phyloP scores from a whole-genome alignment of 2,113 vertebrate species.

The Ptychochromis oligacanthus region DNA sequence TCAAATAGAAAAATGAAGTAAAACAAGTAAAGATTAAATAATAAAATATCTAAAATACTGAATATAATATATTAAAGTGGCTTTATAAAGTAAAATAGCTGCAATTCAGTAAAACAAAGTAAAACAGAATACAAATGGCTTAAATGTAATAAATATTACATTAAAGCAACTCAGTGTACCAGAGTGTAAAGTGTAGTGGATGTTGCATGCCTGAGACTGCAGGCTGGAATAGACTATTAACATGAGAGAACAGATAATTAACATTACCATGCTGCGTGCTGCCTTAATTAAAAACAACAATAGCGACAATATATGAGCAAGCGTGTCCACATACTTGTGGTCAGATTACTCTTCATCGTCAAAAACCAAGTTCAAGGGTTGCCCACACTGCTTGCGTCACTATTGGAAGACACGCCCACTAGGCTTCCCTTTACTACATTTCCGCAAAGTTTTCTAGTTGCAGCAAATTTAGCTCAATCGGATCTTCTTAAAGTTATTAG shows the following conservation, averaged over 20 bases:
- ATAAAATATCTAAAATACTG: neutral
- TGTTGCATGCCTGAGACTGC: too few species aligned
- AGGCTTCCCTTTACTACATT: neutral
- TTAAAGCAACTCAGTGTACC: neutral
- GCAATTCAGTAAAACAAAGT: neutral
- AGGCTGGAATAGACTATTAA: too few species aligned
- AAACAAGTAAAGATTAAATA: too few species aligned
- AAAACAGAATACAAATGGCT: neutral
- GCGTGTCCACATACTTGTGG: too few species aligned
- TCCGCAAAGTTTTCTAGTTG: constrained; percentile 51
- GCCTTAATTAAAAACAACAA: neutral
- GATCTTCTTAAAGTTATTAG: accelerated
- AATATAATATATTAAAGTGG: neutral
- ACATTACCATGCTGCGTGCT: too few species aligned
- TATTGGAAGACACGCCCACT: constrained; percentile 18
- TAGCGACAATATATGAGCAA: too few species aligned
- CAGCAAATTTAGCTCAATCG: accelerated
- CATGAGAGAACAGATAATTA: too few species aligned
- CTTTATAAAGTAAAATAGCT: neutral
- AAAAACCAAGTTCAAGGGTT: neutral
- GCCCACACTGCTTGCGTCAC: constrained; percentile 25
- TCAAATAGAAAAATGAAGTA: neutral
- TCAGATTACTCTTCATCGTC: neutral
- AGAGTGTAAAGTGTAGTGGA: neutral
- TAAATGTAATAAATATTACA: neutral